Conservation (phyloP, 2,888 invertebrate genomes). For the Dolichopus griseipennis region DNA sequence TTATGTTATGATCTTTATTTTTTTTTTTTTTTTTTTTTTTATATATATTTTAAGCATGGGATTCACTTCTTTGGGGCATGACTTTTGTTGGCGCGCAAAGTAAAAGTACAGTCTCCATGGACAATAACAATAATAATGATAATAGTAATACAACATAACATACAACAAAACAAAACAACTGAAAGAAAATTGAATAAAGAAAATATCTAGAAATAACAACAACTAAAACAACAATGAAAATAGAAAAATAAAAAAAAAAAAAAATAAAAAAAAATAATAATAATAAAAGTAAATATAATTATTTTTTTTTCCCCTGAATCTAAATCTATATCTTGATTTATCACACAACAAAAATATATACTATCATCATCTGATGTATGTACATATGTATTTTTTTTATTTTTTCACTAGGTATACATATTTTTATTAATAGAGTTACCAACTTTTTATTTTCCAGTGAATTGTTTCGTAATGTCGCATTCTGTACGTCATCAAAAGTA, state of each 20-base stretch:
- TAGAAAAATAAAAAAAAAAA: too few relatives aligned
- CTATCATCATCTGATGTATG: too few relatives aligned
- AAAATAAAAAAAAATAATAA: too few relatives aligned
- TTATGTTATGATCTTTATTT: background rate
- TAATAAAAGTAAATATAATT: background rate
- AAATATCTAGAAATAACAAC: background rate
- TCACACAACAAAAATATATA: background rate
- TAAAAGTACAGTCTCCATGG: conserved; percentile 6
- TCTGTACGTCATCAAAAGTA: too few relatives aligned
- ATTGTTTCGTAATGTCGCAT: too few relatives aligned
- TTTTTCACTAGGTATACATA: too few relatives aligned
- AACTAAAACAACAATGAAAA: background rate
- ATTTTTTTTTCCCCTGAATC: background rate
- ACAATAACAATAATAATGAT: background rate
- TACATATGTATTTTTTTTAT: too few relatives aligned
- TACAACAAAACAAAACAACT: too few relatives aligned
- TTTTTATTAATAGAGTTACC: too few relatives aligned
- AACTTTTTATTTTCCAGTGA: too few relatives aligned
- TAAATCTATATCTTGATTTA: conserved; percentile 1
- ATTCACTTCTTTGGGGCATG: conserved; percentile 4
- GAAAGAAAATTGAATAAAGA: background rate
- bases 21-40: background rate
- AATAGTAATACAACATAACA: too few relatives aligned
- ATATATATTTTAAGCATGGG: background rate
- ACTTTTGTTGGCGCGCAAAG: conserved; percentile 2